Percentiles rank a stretch among this genome's conserved stretches.
Evolutionary conservation across 2,888 invertebrate species (phyloP).

Genomic region (Atherix ibis): DNA sequence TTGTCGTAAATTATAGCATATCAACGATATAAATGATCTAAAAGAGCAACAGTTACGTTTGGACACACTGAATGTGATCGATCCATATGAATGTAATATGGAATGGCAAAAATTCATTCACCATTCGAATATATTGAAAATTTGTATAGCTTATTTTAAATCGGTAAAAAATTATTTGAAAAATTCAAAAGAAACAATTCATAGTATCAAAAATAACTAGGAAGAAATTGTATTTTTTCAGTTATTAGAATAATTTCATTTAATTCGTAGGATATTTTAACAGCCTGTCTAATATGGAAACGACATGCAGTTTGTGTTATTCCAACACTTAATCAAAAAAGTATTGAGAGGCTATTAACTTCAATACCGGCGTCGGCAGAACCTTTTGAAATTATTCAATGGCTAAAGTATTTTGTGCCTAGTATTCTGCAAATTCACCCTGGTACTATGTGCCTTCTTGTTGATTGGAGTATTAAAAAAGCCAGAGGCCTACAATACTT

Average conservation of each 20-base stretch:
- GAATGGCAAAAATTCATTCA: slow-evolving; percentile 31
- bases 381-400: slow-evolving; percentile 26
- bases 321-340: slow-evolving; percentile 20
- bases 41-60: slow-evolving; percentile 28
- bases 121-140: slow-evolving; percentile 23
- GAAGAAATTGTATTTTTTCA: too few species aligned
- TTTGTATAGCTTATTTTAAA: slow-evolving; percentile 23
- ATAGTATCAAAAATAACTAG: too few species aligned
- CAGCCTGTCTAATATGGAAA: slow-evolving; percentile 29
- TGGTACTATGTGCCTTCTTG: slow-evolving; percentile 23
- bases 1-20: too few species aligned
- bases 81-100: slow-evolving; percentile 28
- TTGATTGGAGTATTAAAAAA: slow-evolving; percentile 29
- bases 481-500: slow-evolving; percentile 26
- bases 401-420: slow-evolving; percentile 29
- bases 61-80: slow-evolving; percentile 27
- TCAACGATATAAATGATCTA: slow-evolving; percentile 25
- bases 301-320: slow-evolving; percentile 26
- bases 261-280: slow-evolving; percentile 19
- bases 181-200: too few species aligned
- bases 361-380: slow-evolving; percentile 25
- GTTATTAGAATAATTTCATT: too few species aligned
- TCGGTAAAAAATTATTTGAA: slow-evolving; percentile 10
- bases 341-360: slow-evolving; percentile 21
- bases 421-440: slow-evolving; percentile 26